phyloP scores from a whole-genome alignment of 1,140 invertebrate species.

The Aethina tumida region DNA sequence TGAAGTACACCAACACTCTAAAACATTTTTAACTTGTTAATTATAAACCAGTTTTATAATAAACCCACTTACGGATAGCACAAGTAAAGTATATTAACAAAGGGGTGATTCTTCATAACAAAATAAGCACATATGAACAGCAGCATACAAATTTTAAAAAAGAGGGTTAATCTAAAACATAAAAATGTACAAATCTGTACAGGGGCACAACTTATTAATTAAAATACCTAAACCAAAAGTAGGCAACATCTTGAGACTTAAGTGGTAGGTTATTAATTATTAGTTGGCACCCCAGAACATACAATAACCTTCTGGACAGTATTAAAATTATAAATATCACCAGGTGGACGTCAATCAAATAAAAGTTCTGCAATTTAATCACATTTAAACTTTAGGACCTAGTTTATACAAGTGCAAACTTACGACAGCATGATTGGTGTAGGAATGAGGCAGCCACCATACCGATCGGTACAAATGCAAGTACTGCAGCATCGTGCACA shows the following conservation, averaged over 20 bases:
- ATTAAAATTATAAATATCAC: constrained; percentile 73
- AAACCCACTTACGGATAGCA: constrained; percentile 76
- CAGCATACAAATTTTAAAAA: constrained; percentile 37
- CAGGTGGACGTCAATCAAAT: constrained; percentile 83
- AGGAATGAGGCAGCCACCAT: constrained; percentile 94
- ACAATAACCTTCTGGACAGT: constrained; percentile 66
- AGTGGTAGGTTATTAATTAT: constrained; percentile 23
- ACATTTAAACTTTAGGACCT: constrained; percentile 3
- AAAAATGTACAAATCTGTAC: constrained; percentile 1
- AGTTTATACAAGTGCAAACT: constrained; percentile 6
- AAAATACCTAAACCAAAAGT: constrained; percentile 16
- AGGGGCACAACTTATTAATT: constrained; percentile 4
- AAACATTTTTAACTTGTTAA: constrained; percentile 22
- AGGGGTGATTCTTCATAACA: constrained; percentile 58
- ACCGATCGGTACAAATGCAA: constrained; percentile 90
- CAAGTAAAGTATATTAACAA: constrained; percentile 68
- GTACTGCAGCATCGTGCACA: constrained; percentile 73
- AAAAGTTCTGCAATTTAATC: constrained; percentile 75
- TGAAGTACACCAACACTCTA: constrained; percentile 72
- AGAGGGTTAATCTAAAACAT: constrained; percentile 27
- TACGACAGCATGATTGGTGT: constrained; percentile 81
- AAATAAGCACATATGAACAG: constrained; percentile 60
- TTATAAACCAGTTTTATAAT: constrained; percentile 6
- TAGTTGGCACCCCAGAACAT: constrained; percentile 27
- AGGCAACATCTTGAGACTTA: constrained; percentile 17